Percentiles rank a stretch among this genome's conserved stretches.
These are phyloP conservation scores for Mormyrops attenuatus DNA, from an alignment of 2,797 vertebrate genomes.

Conservation along the genomic window DNA sequence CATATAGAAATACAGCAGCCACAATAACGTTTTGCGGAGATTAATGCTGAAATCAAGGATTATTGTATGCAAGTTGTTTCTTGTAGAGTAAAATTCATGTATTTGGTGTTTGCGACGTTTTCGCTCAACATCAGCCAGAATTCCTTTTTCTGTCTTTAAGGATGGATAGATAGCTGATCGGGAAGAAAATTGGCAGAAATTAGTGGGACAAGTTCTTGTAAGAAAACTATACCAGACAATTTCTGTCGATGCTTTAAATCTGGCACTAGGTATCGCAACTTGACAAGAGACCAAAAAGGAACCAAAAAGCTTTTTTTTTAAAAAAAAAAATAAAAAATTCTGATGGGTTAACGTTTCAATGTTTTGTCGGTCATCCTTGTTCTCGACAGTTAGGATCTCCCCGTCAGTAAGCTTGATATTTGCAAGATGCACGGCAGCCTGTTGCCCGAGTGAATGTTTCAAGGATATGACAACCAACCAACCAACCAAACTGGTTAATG, in stretches of 20 bases:
- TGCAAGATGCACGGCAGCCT: background rate
- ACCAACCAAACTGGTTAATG: background rate
- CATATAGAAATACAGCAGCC: conserved; percentile 61
- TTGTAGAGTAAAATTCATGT: conserved; percentile 60
- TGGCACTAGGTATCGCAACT: background rate
- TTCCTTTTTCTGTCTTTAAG: conserved; percentile 41
- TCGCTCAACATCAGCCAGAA: conserved; percentile 41
- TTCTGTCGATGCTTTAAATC: background rate
- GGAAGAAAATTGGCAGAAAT: conserved; percentile 17
- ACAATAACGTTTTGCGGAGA: conserved; percentile 51
- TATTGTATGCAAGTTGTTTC: conserved; percentile 62
- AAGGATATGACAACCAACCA: background rate
- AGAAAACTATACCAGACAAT: background rate
- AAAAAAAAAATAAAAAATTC: background rate
- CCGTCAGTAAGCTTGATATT: background rate
- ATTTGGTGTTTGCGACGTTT: conserved; percentile 34
- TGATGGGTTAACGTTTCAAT: background rate
- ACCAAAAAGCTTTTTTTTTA: background rate
- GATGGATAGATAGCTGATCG: conserved; percentile 48
- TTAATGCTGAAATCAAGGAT: conserved; percentile 24
- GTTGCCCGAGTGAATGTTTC: background rate
- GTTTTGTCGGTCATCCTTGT: background rate
- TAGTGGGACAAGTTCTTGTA: background rate
- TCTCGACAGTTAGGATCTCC: background rate
- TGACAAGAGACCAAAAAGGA: background rate